A percentile compares a stretch with the other conserved stretches of the same genome.
Conservation (phyloP, 2,888 invertebrate genomes). For the Heteromurus nitidus region DNA sequence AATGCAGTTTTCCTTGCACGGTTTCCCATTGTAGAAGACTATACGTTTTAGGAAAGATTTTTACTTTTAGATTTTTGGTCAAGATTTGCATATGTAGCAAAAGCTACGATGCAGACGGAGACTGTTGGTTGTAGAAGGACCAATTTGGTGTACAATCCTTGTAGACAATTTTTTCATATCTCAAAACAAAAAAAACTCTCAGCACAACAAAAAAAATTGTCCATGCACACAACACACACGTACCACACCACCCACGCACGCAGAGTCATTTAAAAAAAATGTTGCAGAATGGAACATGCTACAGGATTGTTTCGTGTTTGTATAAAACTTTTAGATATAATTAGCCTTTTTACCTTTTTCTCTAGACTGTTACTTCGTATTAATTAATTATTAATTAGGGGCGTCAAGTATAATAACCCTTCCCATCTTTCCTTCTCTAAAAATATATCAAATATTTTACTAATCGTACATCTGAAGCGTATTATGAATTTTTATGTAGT, state of each 20-base stretch:
- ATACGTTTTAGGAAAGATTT: background rate
- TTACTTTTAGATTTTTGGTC: background rate
- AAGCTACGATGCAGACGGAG: slow-evolving; percentile 48
- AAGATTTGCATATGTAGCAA: slow-evolving; percentile 57
- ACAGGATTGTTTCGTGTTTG: background rate
- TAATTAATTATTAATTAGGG: too few species aligned
- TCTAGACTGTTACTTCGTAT: too few species aligned
- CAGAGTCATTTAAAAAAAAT: background rate
- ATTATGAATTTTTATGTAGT: too few species aligned
- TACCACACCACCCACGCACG: background rate
- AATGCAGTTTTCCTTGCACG: background rate
- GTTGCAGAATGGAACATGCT: background rate
- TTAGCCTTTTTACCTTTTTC: too few species aligned
- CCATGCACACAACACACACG: too few species aligned
- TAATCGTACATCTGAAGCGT: too few species aligned
- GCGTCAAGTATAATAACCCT: too few species aligned
- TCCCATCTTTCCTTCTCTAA: too few species aligned
- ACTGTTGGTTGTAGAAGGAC: slow-evolving; percentile 64
- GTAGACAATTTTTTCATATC: background rate
- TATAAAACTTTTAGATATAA: background rate
- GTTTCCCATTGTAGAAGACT: background rate
- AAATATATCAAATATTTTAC: too few species aligned
- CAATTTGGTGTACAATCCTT: slow-evolving; percentile 49
- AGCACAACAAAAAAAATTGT: too few species aligned
- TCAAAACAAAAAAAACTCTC: background rate